Percentiles rank a stretch among this genome's conserved stretches.
Evolutionary conservation across 1,140 invertebrate genomes (phyloP).

Genomic region (Euwallacea fornicatus): DNA sequence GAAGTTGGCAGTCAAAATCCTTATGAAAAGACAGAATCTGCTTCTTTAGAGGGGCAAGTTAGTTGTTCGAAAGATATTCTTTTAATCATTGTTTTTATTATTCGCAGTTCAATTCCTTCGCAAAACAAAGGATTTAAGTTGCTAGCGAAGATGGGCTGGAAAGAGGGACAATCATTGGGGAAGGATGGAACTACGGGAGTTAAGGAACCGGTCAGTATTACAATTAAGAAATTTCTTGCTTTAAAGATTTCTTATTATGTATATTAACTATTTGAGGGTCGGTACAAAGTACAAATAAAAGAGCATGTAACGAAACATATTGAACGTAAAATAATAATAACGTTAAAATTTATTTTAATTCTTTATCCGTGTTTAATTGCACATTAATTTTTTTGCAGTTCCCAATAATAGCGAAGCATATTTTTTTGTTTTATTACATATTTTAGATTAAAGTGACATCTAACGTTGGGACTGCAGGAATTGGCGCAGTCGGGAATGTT

Average conservation of each 20-base stretch:
- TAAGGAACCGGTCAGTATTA: slow-evolving; percentile 72
- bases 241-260: neutral
- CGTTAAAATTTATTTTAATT: no score
- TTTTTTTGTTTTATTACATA: no score
- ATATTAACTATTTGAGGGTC: neutral
- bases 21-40: slow-evolving; percentile 77
- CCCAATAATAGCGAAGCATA: no score
- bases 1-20: slow-evolving; percentile 80
- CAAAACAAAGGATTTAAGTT: slow-evolving; percentile 89
- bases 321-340: no score
- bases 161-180: slow-evolving; percentile 81
- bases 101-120: slow-evolving; percentile 68
- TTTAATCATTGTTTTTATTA: neutral
- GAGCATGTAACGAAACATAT: no score
- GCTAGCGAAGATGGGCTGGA: slow-evolving; percentile 90
- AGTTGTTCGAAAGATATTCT: neutral
- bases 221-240: neutral
- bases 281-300: neutral
- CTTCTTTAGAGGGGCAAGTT: slow-evolving; percentile 73
- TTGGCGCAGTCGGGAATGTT: slow-evolving; percentile 32
- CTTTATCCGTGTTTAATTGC: neutral
- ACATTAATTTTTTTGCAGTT: no score
- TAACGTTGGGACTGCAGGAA: slow-evolving; percentile 46
- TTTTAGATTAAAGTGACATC: slow-evolving; percentile 42
- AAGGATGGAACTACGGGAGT: slow-evolving; percentile 70